A percentile compares a stretch with the other conserved stretches of the same genome.
These are phyloP conservation scores for Pelecanoides urinatrix DNA, from an alignment of 2,113 vertebrate species.

Conservation along the genomic window DNA sequence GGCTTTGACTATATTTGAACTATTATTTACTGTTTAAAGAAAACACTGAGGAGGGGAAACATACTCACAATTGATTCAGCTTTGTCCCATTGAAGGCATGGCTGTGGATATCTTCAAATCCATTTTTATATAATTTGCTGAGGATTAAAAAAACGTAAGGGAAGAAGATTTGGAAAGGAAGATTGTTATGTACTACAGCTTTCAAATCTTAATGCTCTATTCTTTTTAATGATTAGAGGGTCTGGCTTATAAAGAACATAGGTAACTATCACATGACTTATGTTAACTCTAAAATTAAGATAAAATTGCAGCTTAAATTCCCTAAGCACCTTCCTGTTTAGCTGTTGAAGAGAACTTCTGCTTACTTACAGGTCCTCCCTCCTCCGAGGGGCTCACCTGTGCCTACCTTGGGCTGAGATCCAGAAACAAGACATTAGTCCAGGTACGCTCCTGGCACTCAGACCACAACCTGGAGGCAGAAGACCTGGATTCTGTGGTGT, in stretches of 20 bases:
- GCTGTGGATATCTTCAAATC: constrained; percentile 87
- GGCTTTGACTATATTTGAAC: neutral
- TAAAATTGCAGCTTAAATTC: neutral
- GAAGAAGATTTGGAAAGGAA: neutral
- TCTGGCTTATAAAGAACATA: neutral
- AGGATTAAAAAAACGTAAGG: neutral
- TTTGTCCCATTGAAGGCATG: constrained; percentile 90
- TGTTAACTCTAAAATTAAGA: neutral
- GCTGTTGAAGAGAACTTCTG: neutral
- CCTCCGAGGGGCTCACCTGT: neutral
- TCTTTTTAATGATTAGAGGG: neutral
- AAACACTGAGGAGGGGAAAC: neutral
- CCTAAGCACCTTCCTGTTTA: neutral
- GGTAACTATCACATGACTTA: neutral
- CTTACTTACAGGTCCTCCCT: neutral
- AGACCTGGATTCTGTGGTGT: neutral
- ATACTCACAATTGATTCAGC: constrained; percentile 86
- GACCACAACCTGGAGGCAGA: neutral
- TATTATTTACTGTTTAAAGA: neutral
- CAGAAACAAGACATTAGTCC: neutral
- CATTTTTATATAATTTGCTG: constrained; percentile 88
- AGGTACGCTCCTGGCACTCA: neutral
- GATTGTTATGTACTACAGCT: neutral
- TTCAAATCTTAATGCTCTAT: neutral
- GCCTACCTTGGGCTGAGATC: neutral